A percentile compares a stretch with the other conserved stretches of the same genome.
phyloP scores from a whole-genome alignment of 2,888 invertebrate genomes.

The Ecliptopera silaceata region DNA sequence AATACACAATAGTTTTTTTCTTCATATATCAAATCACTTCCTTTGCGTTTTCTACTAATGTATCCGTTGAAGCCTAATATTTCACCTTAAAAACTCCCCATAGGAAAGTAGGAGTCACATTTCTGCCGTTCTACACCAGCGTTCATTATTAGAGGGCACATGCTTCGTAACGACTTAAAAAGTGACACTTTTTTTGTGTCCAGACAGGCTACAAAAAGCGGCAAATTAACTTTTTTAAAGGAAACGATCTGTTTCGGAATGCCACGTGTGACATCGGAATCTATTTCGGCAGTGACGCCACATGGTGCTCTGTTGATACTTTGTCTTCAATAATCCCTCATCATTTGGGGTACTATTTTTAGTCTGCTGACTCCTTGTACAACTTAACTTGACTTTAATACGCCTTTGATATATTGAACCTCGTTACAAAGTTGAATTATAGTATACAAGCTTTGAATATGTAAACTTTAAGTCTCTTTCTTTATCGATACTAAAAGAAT shows the following conservation, averaged over 20 bases:
- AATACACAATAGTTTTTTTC: no score
- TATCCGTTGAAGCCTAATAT: conserved; percentile 23
- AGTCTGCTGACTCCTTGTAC: conserved; percentile 68
- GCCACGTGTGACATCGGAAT: conserved; percentile 77
- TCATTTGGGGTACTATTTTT: conserved; percentile 73
- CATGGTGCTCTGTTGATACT: conserved; percentile 74
- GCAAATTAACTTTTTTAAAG: conserved; percentile 82
- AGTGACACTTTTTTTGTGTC: conserved; percentile 70
- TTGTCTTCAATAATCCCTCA: conserved; percentile 78
- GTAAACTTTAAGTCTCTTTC: no score
- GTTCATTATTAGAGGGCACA: conserved; percentile 73
- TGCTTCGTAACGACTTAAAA: conserved; percentile 73
- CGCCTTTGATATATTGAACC: conserved; percentile 64
- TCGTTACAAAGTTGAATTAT: conserved; percentile 57
- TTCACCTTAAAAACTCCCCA: conserved; percentile 42
- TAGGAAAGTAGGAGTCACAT: conserved; percentile 74
- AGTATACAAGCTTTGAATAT: conserved; percentile 11
- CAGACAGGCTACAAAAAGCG: conserved; percentile 64
- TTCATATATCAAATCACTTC: background rate
- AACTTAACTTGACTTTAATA: conserved; percentile 73
- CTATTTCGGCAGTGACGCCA: conserved; percentile 68
- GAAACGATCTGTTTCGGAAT: conserved; percentile 79
- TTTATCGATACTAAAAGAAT: conserved; percentile 1
- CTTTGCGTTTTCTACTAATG: background rate
- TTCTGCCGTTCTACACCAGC: conserved; percentile 65